These are phyloP conservation scores for Pipistrellus kuhlii DNA, from an alignment of 2,797 vertebrate genomes.

Conservation along the genomic window DNA sequence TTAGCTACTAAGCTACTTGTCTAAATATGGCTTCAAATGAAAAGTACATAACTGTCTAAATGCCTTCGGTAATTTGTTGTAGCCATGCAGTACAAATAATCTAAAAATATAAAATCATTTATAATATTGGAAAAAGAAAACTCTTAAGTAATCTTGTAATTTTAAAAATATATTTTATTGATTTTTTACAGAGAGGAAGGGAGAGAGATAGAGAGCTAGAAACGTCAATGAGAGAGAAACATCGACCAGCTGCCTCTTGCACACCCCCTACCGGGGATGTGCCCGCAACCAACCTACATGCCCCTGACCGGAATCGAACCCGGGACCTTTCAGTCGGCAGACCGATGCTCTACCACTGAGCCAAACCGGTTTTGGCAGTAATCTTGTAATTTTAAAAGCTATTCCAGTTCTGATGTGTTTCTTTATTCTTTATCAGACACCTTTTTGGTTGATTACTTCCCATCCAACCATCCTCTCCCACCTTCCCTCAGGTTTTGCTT, in stretches of 20 bases:
- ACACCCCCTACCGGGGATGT: too few relatives aligned
- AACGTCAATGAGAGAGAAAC: too few relatives aligned
- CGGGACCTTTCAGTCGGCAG: too few relatives aligned
- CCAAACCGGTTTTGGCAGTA: background rate
- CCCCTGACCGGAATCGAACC: too few relatives aligned
- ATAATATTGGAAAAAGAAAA: background rate
- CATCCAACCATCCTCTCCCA: too few relatives aligned
- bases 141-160: background rate
- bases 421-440: slow-evolving; percentile 25
- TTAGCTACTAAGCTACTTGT: background rate
- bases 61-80: background rate
- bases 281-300: too few relatives aligned
- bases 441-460: background rate
- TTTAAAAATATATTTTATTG: background rate
- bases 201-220: too few relatives aligned
- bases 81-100: background rate
- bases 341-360: too few relatives aligned
- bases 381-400: slow-evolving; percentile 34
- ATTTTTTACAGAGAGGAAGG: too few relatives aligned
- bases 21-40: slow-evolving; percentile 22
- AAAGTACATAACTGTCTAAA: slow-evolving; percentile 8
- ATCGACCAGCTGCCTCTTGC: too few relatives aligned
- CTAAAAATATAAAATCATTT: slow-evolving; percentile 41
- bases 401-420: background rate
- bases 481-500: too few relatives aligned